Evolutionary conservation across 23 tunicate species (phyloP), one percentile per base, ranked within the genome.

Genomic region (Botrylloides violaceus): DNA sequence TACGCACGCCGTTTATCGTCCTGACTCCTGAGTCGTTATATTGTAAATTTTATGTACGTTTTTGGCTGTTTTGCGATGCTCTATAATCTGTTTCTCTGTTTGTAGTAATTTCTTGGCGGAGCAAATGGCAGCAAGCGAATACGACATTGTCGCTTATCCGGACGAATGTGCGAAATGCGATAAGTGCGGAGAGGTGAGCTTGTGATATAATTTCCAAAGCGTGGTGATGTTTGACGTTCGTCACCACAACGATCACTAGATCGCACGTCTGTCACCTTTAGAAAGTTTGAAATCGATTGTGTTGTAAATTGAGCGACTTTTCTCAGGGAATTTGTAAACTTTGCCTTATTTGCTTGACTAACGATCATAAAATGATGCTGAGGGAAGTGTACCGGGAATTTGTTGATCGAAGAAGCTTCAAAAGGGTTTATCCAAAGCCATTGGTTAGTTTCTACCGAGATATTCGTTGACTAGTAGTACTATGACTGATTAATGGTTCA

Each of bases 381-480:
- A 80, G 66, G 64, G 31, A 48, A 9, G 84, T 83, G 18, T 85
- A 79, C 43, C 29, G 31, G 36, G 79, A 85, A 34, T 83, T 73
- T 48, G 9, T 75, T 20, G 74, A 79, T 66, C 34, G 66, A 43
- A 43, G 61, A 33, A 79, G 64, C 2, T 59, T 55, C 34, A 65
- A 57, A 59, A 60, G 84, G 58, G 84, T 80, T 53, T 79, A 38
- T 49, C 94, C 94, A 3, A 62, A 63, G 47, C 84, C 81, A 18
- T n/a, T 70, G 82, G 82, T 78, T 27, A 78, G 82, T 68, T 32
- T 28, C 22, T 21, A 0, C 58, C 0, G 19, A 22, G 30, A 59
- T 12, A 6, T 12, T 19, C 71, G 18, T 32, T 65, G 38, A 5
- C 38, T n/a, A n/a, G n/a, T n/a, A n/a, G n/a, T n/a, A n/a, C n/a